Conservation (phyloP, 2,113 vertebrate species). For the Onychorhynchus coronatus region DNA sequence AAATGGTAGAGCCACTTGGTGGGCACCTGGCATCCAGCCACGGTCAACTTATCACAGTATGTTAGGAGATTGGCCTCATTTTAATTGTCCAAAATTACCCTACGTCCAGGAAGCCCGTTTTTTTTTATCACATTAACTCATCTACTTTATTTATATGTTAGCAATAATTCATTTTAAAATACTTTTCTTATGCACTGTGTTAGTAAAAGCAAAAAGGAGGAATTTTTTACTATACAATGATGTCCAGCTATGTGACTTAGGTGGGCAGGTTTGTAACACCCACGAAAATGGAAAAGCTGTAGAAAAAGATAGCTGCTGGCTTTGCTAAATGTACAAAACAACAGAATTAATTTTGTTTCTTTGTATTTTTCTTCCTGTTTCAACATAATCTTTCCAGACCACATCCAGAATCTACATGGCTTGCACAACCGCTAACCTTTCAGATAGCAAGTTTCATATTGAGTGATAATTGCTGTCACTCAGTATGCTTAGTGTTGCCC, state of each 20-base stretch:
- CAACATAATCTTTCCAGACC: not conserved
- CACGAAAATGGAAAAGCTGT: not conserved
- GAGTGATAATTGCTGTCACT: not conserved
- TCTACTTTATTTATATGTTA: not conserved
- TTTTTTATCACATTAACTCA: not conserved
- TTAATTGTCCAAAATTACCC: not conserved
- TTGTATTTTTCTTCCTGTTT: not conserved
- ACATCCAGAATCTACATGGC: not conserved
- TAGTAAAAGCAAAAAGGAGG: not conserved
- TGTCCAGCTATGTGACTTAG: not conserved
- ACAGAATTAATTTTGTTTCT: not conserved
- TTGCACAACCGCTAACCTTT: not conserved
- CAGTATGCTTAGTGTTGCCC: not conserved
- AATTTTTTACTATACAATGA: not conserved
- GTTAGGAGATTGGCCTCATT: not conserved
- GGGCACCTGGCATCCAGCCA: not conserved
- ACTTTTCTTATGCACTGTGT: not conserved
- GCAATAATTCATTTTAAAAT: not conserved
- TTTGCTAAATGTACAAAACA: not conserved
- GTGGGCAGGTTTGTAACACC: not conserved
- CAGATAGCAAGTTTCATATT: not conserved
- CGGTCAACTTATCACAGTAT: not conserved
- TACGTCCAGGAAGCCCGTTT: not conserved
- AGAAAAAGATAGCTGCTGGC: not conserved
- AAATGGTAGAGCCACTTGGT: not conserved